Conservation (phyloP, 2,113 vertebrate genomes). For the Plotosus lineatus region DNA sequence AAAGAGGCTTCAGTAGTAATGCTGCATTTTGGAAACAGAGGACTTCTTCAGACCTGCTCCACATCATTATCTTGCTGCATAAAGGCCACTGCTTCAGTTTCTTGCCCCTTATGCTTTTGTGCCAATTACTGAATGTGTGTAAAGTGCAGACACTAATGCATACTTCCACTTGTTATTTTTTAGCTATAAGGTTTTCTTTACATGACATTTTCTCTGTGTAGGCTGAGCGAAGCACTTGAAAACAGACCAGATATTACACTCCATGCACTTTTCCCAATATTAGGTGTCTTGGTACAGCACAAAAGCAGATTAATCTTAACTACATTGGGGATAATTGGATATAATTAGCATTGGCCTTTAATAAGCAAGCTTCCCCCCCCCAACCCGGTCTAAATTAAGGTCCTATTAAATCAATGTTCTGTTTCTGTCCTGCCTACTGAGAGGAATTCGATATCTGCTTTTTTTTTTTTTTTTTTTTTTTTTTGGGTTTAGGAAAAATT, state of each 20-base stretch:
- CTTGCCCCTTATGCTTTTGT: constrained; percentile 36
- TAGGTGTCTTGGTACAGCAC: constrained; percentile 11
- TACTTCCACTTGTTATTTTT: constrained; percentile 39
- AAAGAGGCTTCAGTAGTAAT: constrained; percentile 1
- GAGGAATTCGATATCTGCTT: constrained; percentile 2
- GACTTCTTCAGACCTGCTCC: constrained; percentile 7
- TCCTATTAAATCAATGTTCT: constrained; percentile 41
- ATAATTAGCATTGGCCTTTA: constrained; percentile 56
- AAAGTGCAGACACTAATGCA: constrained; percentile 30
- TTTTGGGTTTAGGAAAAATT: constrained; percentile 23
- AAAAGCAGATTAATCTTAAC: constrained; percentile 25
- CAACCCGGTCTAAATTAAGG: constrained; percentile 21
- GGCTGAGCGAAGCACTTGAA: constrained; percentile 41
- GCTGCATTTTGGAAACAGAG: constrained; percentile 11
- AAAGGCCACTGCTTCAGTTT: constrained; percentile 28
- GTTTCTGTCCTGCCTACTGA: constrained; percentile 1
- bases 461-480: constrained; percentile 11
- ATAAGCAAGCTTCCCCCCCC: constrained; percentile 56
- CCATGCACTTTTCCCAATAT: constrained; percentile 18
- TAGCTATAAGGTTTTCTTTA: constrained; percentile 27
- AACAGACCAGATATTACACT: constrained; percentile 39
- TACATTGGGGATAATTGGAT: constrained; percentile 3
- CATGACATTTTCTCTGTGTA: constrained; percentile 12
- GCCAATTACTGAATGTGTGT: constrained; percentile 57
- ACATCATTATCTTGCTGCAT: constrained; percentile 24